Evolutionary conservation across 1,140 invertebrate species (phyloP).

Genomic region (Leucophenga varia): DNA sequence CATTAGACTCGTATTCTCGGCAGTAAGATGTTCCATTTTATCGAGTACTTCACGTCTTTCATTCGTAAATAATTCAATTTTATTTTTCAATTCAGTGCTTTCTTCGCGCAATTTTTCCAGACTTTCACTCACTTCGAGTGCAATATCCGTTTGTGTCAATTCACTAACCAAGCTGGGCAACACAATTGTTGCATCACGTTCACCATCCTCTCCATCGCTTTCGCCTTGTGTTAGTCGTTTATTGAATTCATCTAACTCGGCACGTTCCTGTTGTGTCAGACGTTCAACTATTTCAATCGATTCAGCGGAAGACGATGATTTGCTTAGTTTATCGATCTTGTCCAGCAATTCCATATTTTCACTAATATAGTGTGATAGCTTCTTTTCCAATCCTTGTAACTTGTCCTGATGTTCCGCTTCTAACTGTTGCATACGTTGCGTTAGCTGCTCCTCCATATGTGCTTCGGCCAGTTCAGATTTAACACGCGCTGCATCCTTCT

Average conservation of each 20-base stretch:
- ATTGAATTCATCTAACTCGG: conserved; percentile 62
- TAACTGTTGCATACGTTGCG: conserved; percentile 33
- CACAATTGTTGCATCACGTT: conserved; percentile 38
- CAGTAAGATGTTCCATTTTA: conserved; percentile 65
- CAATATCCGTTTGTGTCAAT: conserved; percentile 47
- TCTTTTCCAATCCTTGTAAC: conserved; percentile 60
- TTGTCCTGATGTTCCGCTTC: conserved; percentile 63
- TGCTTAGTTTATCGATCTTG: conserved; percentile 68
- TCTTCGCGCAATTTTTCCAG: conserved; percentile 61
- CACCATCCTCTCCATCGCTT: conserved; percentile 12
- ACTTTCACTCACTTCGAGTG: conserved; percentile 59
- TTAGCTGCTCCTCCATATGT: conserved; percentile 68
- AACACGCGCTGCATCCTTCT: conserved; percentile 56
- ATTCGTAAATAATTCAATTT: conserved; percentile 66
- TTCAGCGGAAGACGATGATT: conserved; percentile 66
- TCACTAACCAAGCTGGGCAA: conserved; percentile 40
- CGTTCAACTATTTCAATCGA: conserved; percentile 71
- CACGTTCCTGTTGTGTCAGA: conserved; percentile 65
- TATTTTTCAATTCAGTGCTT: conserved; percentile 64
- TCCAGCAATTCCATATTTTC: conserved; percentile 70
- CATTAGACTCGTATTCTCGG: conserved; percentile 63
- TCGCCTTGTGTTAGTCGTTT: conserved; percentile 35
- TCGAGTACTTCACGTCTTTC: conserved; percentile 69
- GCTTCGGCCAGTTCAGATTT: conserved; percentile 66
- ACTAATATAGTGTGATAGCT: conserved; percentile 64